Percentiles rank a stretch among this genome's conserved stretches.
Evolutionary conservation across 1,140 invertebrate genomes (phyloP).

Genomic region (Drosophila pseudoananassae): DNA sequence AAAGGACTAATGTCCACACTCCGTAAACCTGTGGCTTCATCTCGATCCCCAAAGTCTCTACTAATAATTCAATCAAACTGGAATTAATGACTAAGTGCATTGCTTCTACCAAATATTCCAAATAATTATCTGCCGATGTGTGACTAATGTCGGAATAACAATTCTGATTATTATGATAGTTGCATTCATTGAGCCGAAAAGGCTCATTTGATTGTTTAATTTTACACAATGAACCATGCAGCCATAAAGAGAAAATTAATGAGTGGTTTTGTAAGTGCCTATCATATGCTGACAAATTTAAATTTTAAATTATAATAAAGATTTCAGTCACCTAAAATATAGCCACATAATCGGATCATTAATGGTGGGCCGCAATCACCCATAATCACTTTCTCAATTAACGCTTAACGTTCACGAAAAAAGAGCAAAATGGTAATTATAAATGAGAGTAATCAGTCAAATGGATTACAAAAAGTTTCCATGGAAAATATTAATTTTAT

Average conservation of each 20-base stretch:
- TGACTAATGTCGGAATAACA: constrained; percentile 37
- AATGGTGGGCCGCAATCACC: constrained; percentile 1
- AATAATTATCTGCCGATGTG: constrained; percentile 17
- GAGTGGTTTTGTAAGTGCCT: not conserved
- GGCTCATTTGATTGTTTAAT: constrained; percentile 13
- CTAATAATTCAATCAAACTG: constrained; percentile 22
- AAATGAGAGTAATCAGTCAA: constrained; percentile 43
- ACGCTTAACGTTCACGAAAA: constrained; percentile 13
- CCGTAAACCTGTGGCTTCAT: constrained; percentile 8
- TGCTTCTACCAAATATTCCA: not conserved
- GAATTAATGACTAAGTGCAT: constrained; percentile 6
- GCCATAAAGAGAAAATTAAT: not conserved
- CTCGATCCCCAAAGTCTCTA: constrained; percentile 1
- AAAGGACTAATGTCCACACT: constrained; percentile 1
- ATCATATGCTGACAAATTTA: not conserved
- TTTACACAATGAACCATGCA: not conserved
- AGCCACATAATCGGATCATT: constrained; percentile 12
- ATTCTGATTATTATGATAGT: constrained; percentile 7
- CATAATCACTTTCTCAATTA: constrained; percentile 46
- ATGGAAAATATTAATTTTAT: constrained; percentile 22
- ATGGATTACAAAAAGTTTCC: constrained; percentile 15
- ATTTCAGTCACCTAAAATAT: not conserved
- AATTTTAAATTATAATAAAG: not conserved
- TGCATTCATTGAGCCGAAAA: constrained; percentile 23
- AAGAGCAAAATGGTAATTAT: constrained; percentile 14